Evolutionary conservation across 2,888 invertebrate genomes (phyloP).

Genomic region (Mongoloraphidia duomilia): DNA sequence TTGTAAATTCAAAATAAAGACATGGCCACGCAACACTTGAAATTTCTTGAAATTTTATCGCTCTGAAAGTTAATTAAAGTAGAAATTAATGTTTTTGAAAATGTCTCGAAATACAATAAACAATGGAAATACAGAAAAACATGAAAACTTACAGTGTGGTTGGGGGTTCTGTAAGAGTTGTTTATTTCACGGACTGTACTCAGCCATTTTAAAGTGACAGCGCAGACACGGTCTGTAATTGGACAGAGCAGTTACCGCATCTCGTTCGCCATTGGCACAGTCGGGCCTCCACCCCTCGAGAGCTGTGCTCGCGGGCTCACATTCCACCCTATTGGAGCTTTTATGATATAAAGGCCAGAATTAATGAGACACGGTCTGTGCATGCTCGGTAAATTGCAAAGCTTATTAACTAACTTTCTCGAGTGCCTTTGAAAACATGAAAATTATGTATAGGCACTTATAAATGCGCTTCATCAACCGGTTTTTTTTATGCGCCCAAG

Average conservation of each 20-base stretch:
- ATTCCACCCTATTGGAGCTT: not conserved
- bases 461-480: too few species aligned
- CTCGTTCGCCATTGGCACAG: not conserved
- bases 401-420: not conserved
- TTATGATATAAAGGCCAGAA: not conserved
- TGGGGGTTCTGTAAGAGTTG: not conserved
- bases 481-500: too few species aligned
- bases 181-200: not conserved
- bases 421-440: not conserved
- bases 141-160: not conserved
- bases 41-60: too few species aligned
- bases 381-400: not conserved
- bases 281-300: not conserved
- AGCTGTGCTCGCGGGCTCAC: not conserved
- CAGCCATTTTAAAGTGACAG: not conserved
- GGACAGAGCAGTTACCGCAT: not conserved
- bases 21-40: too few species aligned
- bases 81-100: too few species aligned
- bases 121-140: not conserved
- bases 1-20: too few species aligned
- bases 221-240: not conserved
- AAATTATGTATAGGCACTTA: too few species aligned
- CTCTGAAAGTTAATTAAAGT: too few species aligned
- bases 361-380: not conserved
- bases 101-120: too few species aligned